Evolutionary conservation across 2,113 vertebrate genomes (phyloP).

Genomic region (Oenanthe melanoleuca): DNA sequence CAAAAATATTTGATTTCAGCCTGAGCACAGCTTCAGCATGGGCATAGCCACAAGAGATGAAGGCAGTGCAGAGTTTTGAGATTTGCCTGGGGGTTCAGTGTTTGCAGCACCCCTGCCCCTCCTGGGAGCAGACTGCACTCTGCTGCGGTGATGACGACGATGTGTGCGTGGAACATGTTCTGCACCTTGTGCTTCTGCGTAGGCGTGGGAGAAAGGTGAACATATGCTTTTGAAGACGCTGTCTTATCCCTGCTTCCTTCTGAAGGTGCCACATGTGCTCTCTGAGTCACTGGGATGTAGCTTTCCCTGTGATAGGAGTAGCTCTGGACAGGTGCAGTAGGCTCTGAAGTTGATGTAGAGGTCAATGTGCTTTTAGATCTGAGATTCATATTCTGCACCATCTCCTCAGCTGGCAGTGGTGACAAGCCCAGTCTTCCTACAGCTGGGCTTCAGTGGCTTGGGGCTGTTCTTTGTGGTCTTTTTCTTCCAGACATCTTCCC

Average conservation of each 20-base stretch:
- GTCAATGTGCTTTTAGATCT: background rate
- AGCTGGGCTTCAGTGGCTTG: background rate
- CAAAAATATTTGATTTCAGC: background rate
- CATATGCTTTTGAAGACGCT: conserved; percentile 52
- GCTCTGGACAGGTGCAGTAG: background rate
- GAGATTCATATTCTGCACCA: background rate
- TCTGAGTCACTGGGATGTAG: background rate
- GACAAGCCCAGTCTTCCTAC: background rate
- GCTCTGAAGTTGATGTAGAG: background rate
- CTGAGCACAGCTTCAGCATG: background rate
- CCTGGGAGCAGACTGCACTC: background rate
- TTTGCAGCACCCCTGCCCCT: background rate
- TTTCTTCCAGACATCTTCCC: background rate
- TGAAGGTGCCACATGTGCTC: background rate
- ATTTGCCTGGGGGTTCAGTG: background rate
- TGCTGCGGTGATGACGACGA: background rate
- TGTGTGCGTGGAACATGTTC: background rate
- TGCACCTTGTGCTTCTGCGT: background rate
- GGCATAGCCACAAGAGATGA: background rate
- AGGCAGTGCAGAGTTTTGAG: background rate
- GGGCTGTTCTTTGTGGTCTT: background rate
- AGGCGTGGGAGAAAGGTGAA: conserved; percentile 52
- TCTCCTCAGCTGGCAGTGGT: background rate
- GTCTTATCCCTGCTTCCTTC: background rate
- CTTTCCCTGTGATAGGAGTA: background rate